A percentile compares a stretch with the other conserved stretches of the same genome.
Conservation (phyloP, 2,797 vertebrate genomes). For the Mus spretus region DNA sequence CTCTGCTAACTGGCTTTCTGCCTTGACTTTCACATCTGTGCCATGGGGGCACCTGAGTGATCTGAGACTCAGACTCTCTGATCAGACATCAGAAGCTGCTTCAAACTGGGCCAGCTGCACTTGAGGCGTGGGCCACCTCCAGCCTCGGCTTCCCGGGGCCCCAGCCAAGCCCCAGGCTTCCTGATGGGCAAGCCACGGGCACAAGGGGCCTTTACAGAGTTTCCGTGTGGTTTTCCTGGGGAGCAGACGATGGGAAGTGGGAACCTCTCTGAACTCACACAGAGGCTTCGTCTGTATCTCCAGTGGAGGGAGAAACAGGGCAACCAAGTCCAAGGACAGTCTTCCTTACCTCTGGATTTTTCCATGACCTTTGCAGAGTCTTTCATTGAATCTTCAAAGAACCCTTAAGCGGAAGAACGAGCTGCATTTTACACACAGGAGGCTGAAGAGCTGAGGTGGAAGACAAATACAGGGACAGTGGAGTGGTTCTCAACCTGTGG, state of each 20-base stretch:
- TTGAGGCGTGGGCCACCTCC: conserved; percentile 36
- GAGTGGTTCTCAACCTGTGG: not conserved
- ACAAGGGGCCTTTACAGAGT: conserved; percentile 76
- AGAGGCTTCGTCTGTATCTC: conserved; percentile 73
- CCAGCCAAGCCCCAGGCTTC: conserved; percentile 68
- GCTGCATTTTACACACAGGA: not conserved
- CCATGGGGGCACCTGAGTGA: not conserved
- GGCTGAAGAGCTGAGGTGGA: not conserved
- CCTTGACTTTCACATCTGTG: not conserved
- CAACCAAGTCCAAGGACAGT: not conserved
- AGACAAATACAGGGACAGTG: not conserved
- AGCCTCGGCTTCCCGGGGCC: conserved; percentile 65
- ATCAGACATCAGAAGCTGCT: conserved; percentile 56
- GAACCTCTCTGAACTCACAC: conserved; percentile 46
- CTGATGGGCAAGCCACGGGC: conserved; percentile 31
- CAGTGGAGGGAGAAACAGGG: not conserved
- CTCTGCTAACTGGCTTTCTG: not conserved
- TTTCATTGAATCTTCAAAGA: conserved; percentile 59
- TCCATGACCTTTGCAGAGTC: conserved; percentile 50
- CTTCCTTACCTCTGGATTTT: conserved; percentile 73
- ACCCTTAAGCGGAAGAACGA: not conserved
- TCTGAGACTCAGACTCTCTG: not conserved
- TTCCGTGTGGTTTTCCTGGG: conserved; percentile 40
- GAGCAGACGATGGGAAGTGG: not conserved
- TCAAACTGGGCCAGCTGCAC: conserved; percentile 28